Evolutionary conservation across 2,797 vertebrate species (phyloP), one percentile per base, ranked within the genome.

Genomic region (Limnodromus scolopaceus): DNA sequence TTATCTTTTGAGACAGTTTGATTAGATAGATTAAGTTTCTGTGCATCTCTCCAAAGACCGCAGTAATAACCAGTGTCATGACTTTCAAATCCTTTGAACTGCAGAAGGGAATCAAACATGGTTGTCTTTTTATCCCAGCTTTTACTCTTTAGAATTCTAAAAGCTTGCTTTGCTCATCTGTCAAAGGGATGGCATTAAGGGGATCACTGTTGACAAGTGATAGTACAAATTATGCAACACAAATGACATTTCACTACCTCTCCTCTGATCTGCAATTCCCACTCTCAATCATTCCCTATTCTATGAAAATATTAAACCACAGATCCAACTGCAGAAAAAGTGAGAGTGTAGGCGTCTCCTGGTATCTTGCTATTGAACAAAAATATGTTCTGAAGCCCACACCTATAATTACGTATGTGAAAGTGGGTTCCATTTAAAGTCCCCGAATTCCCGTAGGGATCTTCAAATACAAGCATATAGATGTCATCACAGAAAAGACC

Each of bases 181-280:
- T 98, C 97, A 98, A 96, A 98, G 70, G 91, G 93, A 92, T 95
- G 76, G 98, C 94, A 97, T 98, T 98, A 98, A 97, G 97, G 97
- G 97, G 97, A 98, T 98, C 98, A 97, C 63, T 98, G 97, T 97
- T 98, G 98, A 98, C 98, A 98, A 98, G 96, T 92, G 97, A 98
- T 98, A 96, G 97, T 97, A 98, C 98, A 98, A 98, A 98, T 98
- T 98, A 98, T 98, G 97, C 97, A 98, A 98, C 97, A 97, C 96
- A 96, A 97, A 97, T 98, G 98, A 98, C 98, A 98, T 98, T 97
- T 97, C 93, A 49, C 96, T 96, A 93, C 95, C 96, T 97, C 91
- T 96, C 95, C 96, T 98, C 97, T 98, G 97, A 98, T 98, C 96
- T 97, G 95, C 96, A 97, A 96, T 98, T 98, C 96, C 96, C 96